phyloP scores from a whole-genome alignment of 92 coral and sea anemone genomes.

The Phenganax marumi region DNA sequence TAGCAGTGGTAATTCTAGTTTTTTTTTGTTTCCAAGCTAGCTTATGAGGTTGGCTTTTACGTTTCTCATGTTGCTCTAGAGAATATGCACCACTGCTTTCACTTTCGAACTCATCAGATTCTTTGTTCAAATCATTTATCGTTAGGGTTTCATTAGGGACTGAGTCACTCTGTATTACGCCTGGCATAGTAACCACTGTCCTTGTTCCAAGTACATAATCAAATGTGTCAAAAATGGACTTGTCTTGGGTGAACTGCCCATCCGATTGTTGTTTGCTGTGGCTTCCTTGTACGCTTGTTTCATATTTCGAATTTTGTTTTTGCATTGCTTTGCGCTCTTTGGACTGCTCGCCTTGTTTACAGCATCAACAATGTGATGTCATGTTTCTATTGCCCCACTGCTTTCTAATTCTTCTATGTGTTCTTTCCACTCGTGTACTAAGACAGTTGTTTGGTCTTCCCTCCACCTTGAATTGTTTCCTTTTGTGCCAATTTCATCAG shows the following conservation, averaged over 20 bases:
- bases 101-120: too few species aligned
- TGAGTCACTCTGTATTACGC: too few species aligned
- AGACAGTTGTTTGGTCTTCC: constrained; percentile 46
- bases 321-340: constrained; percentile 57
- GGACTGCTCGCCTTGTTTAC: constrained; percentile 46
- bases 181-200: constrained; percentile 60
- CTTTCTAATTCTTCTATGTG: too few species aligned
- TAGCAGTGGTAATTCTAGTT: not conserved
- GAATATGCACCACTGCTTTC: too few species aligned
- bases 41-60: not conserved
- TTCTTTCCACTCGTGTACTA: constrained; percentile 64
- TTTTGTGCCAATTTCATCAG: too few species aligned
- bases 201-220: constrained; percentile 60
- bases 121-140: too few species aligned
- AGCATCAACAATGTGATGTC: constrained; percentile 54
- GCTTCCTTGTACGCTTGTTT: too few species aligned
- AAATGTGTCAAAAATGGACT: constrained; percentile 52
- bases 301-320: too few species aligned
- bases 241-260: too few species aligned
- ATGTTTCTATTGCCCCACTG: constrained; percentile 46
- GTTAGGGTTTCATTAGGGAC: not conserved
- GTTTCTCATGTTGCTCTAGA: too few species aligned
- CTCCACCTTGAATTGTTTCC: too few species aligned
- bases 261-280: too few species aligned
- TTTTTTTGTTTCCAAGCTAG: not conserved